Evolutionary conservation across 2,797 vertebrate genomes (phyloP), one percentile per base, ranked within the genome.

Genomic region (Sebastes iracundus): DNA sequence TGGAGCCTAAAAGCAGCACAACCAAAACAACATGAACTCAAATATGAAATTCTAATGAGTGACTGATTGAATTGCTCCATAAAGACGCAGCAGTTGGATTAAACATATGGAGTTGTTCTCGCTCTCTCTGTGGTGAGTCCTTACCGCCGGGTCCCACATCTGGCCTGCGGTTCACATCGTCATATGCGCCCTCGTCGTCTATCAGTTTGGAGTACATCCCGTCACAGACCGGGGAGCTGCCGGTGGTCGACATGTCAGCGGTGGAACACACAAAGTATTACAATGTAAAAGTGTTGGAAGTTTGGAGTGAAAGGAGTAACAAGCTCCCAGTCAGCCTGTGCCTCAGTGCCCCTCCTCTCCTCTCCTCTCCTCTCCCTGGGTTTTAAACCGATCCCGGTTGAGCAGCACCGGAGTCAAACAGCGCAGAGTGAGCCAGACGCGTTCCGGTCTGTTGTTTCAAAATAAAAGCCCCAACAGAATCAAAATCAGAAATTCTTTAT

Each of bases 191-290:
- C 9, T 90, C 88, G 2, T 83, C 63, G 2, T 92, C 90, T 2
- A 86, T 60, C 28, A 93, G 92, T 1, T 92, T 65, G 74, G 90
- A 90, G 72, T 92, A 91, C 71, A 85, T 74, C 25, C 86, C 32
- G 0, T 83, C 91, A 7, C 12, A 1, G 63, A n/a, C 38, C 33
- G 10, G 12, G 4, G 82, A 28, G 73, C 16, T 35, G 9, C 49
- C 67, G 22, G 66, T 1, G 63, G 33, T 63, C 77, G 87, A 56
- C 91, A 90, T 88, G 0, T 38, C 8, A 32, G 5, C 5, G 4
- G 13, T 2, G 27, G 11, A 28, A 3, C 7, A 27, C 35, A 13
- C 30, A 27, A 4, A 2, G 3, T 3, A 3, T 4, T 9, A 4
- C 13, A 25, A 18, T 18, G 25, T 5, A 2, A 2, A 61, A 53